A percentile compares a stretch with the other conserved stretches of the same genome.
Conservation (phyloP, 2,888 invertebrate genomes). For the Podotricha telesiphe region DNA sequence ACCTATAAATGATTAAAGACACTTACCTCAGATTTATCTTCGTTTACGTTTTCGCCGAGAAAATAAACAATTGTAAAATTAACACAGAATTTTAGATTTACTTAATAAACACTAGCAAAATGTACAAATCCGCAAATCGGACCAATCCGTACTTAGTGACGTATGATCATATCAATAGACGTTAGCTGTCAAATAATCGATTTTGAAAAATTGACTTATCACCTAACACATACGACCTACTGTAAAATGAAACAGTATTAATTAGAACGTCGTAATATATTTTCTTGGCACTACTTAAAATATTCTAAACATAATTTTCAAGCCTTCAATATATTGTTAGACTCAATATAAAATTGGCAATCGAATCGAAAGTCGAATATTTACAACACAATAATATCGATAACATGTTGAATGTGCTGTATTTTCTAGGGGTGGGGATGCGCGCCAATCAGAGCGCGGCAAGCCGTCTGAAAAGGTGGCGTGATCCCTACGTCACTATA, state of each 20-base stretch:
- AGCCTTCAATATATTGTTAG: not conserved
- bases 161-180: conserved; percentile 33
- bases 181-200: conserved; percentile 44
- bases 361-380: conserved; percentile 21
- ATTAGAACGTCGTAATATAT: not conserved
- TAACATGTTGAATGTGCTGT: conserved; percentile 55
- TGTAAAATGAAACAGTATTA: not conserved
- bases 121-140: conserved; percentile 48
- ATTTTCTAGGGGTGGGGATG: conserved; percentile 64
- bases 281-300: not conserved
- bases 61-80: conserved; percentile 74
- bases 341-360: not conserved
- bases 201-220: conserved; percentile 14
- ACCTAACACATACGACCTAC: not conserved
- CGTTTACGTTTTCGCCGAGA: conserved; percentile 53
- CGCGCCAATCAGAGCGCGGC: conserved; percentile 66
- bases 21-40: conserved; percentile 38
- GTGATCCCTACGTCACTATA: conserved; percentile 78
- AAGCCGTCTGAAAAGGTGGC: conserved; percentile 74
- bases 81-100: conserved; percentile 73
- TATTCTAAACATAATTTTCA: not conserved
- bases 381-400: conserved; percentile 38
- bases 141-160: conserved; percentile 60
- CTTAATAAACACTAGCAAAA: conserved; percentile 71
- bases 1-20: conserved; percentile 7